These are phyloP conservation scores for Brachynemurus nebulosus DNA, from an alignment of 2,888 invertebrate species.

Conservation along the genomic window DNA sequence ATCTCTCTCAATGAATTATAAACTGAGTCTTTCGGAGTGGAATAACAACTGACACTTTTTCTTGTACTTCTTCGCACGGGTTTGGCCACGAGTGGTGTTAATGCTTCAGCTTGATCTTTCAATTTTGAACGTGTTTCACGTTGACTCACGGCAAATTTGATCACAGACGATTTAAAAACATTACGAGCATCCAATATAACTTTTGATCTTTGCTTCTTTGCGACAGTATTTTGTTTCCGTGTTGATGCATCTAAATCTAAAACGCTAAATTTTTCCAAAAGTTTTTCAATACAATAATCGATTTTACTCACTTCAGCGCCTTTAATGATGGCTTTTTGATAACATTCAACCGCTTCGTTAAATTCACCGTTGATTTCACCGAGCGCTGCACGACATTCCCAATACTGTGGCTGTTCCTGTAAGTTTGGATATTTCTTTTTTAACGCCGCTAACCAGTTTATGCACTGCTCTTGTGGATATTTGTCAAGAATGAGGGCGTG, in stretches of 20 bases:
- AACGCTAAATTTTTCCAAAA: constrained; percentile 43
- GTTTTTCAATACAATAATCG: constrained; percentile 38
- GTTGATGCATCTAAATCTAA: constrained; percentile 35
- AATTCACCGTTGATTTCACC: constrained; percentile 41
- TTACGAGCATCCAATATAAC: constrained; percentile 37
- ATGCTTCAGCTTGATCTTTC: not conserved
- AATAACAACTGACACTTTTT: constrained; percentile 17
- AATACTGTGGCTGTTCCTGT: constrained; percentile 36
- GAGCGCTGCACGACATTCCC: constrained; percentile 45
- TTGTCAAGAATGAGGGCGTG: constrained; percentile 39
- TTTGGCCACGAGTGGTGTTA: constrained; percentile 30
- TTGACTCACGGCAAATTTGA: constrained; percentile 40
- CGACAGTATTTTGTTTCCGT: constrained; percentile 16
- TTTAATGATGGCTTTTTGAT: constrained; percentile 40
- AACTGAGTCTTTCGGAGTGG: constrained; percentile 22
- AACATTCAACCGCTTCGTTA: constrained; percentile 41
- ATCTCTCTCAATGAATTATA: constrained; percentile 22
- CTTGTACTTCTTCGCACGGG: constrained; percentile 36
- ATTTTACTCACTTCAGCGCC: constrained; percentile 41
- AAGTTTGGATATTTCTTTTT: constrained; percentile 32
- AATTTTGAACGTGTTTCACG: constrained; percentile 20
- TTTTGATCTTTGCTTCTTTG: constrained; percentile 18
- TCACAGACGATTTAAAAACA: constrained; percentile 43
- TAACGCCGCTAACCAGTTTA: constrained; percentile 40
- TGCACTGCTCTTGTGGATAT: constrained; percentile 40